A percentile compares a stretch with the other conserved stretches of the same genome.
These are phyloP conservation scores for Proterorhinus semilunaris DNA, from an alignment of 2,113 vertebrate species.

Conservation along the genomic window DNA sequence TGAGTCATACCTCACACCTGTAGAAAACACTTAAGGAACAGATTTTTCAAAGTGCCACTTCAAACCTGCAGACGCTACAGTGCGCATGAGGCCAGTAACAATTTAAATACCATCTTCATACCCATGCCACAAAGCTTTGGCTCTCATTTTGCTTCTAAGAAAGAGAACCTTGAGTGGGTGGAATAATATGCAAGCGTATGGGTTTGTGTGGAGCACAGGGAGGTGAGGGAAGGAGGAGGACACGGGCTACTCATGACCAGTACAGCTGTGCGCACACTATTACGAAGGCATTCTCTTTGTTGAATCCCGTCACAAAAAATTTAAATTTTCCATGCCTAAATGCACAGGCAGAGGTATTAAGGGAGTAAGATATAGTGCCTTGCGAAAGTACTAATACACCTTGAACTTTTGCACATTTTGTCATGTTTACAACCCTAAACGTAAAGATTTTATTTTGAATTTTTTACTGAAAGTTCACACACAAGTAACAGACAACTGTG, in stretches of 20 bases:
- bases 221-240: slow-evolving; percentile 21
- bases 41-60: slow-evolving; percentile 4
- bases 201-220: slow-evolving; percentile 10
- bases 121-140: slow-evolving; percentile 33
- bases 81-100: neutral
- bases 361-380: too few relatives aligned
- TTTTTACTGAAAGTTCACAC: too few relatives aligned
- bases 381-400: too few relatives aligned
- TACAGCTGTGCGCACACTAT: slow-evolving; percentile 2
- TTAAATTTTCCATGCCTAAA: too few relatives aligned
- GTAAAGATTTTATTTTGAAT: too few relatives aligned
- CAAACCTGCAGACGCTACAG: slow-evolving; percentile 12
- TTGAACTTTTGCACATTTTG: too few relatives aligned
- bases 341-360: neutral
- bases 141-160: slow-evolving; percentile 29
- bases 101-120: slow-evolving; percentile 11
- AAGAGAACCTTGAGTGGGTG: slow-evolving; percentile 42
- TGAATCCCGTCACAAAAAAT: neutral
- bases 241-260: slow-evolving; percentile 43
- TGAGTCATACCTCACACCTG: slow-evolving; percentile 46
- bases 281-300: neutral
- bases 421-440: too few relatives aligned
- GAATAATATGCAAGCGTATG: slow-evolving; percentile 53
- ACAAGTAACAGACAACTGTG: too few relatives aligned
- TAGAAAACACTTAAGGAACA: slow-evolving; percentile 19